A percentile compares a stretch with the other conserved stretches of the same genome.
phyloP scores from a whole-genome alignment of 2,888 invertebrate species.

The Atrina japonica region DNA sequence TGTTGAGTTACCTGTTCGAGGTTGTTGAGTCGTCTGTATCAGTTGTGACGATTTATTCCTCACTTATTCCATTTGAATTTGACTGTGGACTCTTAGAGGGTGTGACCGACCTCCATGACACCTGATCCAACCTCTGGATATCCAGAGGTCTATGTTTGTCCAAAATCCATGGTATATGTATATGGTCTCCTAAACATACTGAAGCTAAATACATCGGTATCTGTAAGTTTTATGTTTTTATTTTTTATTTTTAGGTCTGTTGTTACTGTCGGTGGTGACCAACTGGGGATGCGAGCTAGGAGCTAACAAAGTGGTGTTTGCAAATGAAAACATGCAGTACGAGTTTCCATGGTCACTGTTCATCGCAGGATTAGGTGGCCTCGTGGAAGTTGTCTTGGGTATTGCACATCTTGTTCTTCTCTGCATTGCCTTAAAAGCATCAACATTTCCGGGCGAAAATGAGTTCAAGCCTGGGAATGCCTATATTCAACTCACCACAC shows the following conservation, averaged over 20 bases:
- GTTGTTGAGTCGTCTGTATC: too few relatives aligned
- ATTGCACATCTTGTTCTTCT: slow-evolving; percentile 20
- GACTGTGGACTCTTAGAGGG: too few relatives aligned
- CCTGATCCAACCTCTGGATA: too few relatives aligned
- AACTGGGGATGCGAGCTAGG: slow-evolving; percentile 27
- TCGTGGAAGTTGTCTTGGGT: slow-evolving; percentile 1
- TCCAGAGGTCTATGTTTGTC: too few relatives aligned
- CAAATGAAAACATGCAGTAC: background rate
- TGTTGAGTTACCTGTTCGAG: too few relatives aligned
- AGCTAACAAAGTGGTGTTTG: background rate
- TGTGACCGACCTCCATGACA: too few relatives aligned
- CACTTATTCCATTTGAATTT: too few relatives aligned
- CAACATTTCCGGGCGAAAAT: background rate
- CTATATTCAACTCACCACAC: slow-evolving; percentile 25
- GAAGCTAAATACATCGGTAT: too few relatives aligned
- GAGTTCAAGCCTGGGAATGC: background rate
- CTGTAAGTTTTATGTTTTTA: too few relatives aligned
- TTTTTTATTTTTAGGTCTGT: slow-evolving; percentile 21
- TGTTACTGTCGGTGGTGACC: slow-evolving; percentile 15
- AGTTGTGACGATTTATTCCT: too few relatives aligned
- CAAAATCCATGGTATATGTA: too few relatives aligned
- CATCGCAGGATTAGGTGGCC: slow-evolving; percentile 23
- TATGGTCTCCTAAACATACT: too few relatives aligned
- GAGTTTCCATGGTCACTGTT: slow-evolving; percentile 29
- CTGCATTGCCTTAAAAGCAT: background rate